phyloP scores from a whole-genome alignment of 2,797 vertebrate species.

The Mormyrops boulengeri region DNA sequence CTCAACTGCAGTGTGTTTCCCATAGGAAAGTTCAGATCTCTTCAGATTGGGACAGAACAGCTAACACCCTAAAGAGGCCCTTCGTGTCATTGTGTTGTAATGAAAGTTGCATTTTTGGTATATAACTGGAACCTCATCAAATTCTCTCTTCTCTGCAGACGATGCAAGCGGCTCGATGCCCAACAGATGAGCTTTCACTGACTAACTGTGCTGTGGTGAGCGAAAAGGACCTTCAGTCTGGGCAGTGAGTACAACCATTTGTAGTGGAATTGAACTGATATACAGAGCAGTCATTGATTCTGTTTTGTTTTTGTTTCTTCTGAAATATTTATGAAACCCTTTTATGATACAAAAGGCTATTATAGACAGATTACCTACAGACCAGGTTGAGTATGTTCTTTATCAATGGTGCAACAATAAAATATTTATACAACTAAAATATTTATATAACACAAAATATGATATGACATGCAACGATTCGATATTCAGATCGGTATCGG shows the following conservation, averaged over 20 bases:
- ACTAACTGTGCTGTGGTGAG: slow-evolving; percentile 88
- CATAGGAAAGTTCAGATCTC: neutral
- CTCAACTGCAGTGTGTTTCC: neutral
- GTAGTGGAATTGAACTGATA: slow-evolving; percentile 30
- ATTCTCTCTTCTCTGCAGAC: slow-evolving; percentile 46
- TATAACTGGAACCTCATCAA: neutral
- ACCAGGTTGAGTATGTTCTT: neutral
- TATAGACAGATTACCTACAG: neutral
- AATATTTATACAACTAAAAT: neutral
- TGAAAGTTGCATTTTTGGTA: neutral
- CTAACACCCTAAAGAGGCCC: neutral
- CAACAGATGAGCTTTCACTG: slow-evolving; percentile 86
- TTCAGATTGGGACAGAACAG: neutral
- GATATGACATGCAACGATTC: neutral
- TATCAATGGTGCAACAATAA: neutral
- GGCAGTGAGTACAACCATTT: slow-evolving; percentile 70
- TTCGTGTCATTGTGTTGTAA: neutral
- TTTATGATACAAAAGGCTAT: neutral
- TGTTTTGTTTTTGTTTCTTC: neutral
- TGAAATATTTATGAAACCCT: neutral
- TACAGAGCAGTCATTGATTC: neutral
- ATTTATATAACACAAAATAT: neutral
- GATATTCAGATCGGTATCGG: neutral
- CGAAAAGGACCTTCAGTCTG: slow-evolving; percentile 80
- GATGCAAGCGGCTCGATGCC: slow-evolving; percentile 89